Conservation (phyloP, 2,113 vertebrate species). For the Alectura lathami region DNA sequence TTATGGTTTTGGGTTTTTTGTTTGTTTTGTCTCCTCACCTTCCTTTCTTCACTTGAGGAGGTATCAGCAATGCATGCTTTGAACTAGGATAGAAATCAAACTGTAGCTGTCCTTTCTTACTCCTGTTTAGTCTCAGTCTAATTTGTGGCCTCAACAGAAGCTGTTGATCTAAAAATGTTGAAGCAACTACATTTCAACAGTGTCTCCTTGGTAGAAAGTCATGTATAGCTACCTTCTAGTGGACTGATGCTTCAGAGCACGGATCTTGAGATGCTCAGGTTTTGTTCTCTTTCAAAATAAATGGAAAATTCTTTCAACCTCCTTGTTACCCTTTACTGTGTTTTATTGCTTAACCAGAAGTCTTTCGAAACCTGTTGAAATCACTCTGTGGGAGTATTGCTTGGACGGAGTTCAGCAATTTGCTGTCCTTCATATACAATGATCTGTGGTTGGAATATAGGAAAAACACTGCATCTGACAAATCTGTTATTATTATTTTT, state of each 20-base stretch:
- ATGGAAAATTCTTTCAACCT: not conserved
- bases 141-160: not conserved
- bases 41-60: not conserved
- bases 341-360: not conserved
- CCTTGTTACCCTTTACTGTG: not conserved
- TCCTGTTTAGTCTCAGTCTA: not conserved
- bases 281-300: not conserved
- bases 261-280: not conserved
- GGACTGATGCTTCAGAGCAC: not conserved
- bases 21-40: not conserved
- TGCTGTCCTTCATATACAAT: not conserved
- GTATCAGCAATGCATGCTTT: not conserved
- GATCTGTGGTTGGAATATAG: not conserved
- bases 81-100: not conserved
- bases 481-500: too few relatives aligned
- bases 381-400: not conserved
- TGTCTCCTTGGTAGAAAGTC: not conserved
- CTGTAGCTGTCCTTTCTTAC: not conserved
- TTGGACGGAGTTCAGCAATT: not conserved
- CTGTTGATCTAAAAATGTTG: not conserved
- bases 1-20: not conserved
- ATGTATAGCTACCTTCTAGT: not conserved
- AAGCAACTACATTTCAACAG: not conserved
- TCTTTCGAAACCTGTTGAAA: not conserved
- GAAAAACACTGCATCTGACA: not conserved